These are phyloP conservation scores for Eulithis testata DNA, from an alignment of 2,888 invertebrate species.

Conservation along the genomic window DNA sequence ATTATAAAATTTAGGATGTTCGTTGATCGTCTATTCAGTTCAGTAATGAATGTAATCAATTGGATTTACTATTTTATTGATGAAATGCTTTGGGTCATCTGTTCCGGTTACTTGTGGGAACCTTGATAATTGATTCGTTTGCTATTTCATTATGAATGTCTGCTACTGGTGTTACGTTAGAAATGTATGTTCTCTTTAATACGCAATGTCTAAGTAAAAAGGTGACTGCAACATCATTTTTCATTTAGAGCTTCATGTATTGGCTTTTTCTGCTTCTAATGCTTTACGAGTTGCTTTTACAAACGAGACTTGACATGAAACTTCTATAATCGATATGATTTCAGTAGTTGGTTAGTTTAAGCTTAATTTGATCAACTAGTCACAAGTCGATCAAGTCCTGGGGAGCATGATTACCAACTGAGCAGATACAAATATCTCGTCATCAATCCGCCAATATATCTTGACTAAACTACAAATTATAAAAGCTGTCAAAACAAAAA, in stretches of 20 bases:
- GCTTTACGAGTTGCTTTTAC: too few species aligned
- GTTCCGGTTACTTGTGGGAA: constrained; percentile 16
- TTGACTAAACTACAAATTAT: constrained; percentile 25
- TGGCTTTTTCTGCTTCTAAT: too few species aligned
- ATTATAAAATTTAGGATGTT: too few species aligned
- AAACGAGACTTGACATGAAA: too few species aligned
- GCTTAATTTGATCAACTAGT: too few species aligned
- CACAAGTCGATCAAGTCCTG: too few species aligned
- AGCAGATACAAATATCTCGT: not conserved
- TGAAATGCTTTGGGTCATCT: constrained; percentile 6
- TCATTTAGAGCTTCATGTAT: too few species aligned
- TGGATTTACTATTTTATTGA: constrained; percentile 21
- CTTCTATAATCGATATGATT: too few species aligned
- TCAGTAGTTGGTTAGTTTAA: too few species aligned
- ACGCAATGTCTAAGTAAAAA: constrained; percentile 1
- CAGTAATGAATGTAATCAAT: constrained; percentile 6
- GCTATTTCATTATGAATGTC: constrained; percentile 17
- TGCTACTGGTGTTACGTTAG: constrained; percentile 15
- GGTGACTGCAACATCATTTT: too few species aligned
- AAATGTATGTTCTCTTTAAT: constrained; percentile 3
- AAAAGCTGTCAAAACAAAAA: constrained; percentile 32
- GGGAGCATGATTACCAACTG: too few species aligned
- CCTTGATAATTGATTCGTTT: constrained; percentile 17
- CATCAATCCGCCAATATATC: constrained; percentile 11
- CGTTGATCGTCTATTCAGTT: too few species aligned